These are phyloP conservation scores for Hylyphantes graminicola DNA, from an alignment of 1,140 invertebrate species.

Conservation along the genomic window DNA sequence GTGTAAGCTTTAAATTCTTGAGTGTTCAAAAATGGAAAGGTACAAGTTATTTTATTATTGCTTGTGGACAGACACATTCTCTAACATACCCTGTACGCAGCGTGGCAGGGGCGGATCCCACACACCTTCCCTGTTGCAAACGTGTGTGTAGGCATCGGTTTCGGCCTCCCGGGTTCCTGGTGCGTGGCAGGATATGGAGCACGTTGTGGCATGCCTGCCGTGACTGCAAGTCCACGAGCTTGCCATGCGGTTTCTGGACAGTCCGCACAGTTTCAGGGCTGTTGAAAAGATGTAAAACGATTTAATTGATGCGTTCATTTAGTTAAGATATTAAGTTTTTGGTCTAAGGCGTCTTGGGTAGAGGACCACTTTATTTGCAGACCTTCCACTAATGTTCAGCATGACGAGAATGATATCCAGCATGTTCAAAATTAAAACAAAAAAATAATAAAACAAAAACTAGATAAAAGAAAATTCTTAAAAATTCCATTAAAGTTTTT, in stretches of 20 bases:
- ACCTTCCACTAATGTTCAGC: too few relatives aligned
- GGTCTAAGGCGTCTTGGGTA: too few relatives aligned
- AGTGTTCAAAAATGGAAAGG: too few relatives aligned
- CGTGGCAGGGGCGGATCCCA: slow-evolving; percentile 80
- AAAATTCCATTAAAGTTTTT: too few relatives aligned
- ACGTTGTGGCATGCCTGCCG: slow-evolving; percentile 23
- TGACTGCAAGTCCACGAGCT: slow-evolving; percentile 54
- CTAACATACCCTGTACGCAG: slow-evolving; percentile 77
- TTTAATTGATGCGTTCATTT: background rate
- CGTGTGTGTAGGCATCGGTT: background rate
- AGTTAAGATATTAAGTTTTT: too few relatives aligned
- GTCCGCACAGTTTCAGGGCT: slow-evolving; percentile 25
- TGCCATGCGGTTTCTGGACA: slow-evolving; percentile 24
- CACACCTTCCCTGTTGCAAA: slow-evolving; percentile 49
- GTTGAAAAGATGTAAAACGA: background rate
- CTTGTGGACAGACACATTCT: background rate
- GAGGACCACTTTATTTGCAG: too few relatives aligned
- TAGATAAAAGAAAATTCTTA: too few relatives aligned
- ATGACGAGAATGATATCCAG: too few relatives aligned
- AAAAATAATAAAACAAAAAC: too few relatives aligned
- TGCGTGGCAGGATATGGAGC: slow-evolving; percentile 42
- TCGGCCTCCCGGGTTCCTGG: slow-evolving; percentile 8
- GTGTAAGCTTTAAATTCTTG: too few relatives aligned
- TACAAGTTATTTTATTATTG: background rate
- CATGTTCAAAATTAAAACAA: too few relatives aligned